A percentile compares a stretch with the other conserved stretches of the same genome.
phyloP scores from a whole-genome alignment of 2,888 invertebrate genomes.

The Xestia c-nigrum region DNA sequence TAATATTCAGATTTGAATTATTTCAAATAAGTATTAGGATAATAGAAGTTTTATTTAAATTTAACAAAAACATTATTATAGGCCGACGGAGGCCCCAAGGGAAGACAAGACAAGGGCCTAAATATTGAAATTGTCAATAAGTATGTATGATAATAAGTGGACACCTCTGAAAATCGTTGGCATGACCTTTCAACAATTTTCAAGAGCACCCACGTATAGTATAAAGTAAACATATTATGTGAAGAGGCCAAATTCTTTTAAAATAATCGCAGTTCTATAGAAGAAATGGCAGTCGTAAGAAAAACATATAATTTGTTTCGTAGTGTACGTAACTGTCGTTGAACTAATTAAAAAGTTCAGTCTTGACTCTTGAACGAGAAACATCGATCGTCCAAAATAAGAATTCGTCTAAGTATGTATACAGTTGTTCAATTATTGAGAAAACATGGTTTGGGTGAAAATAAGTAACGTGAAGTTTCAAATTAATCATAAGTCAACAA shows the following conservation, averaged over 20 bases:
- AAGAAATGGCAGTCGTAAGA: neutral
- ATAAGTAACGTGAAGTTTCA: neutral
- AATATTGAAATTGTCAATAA: constrained; percentile 26
- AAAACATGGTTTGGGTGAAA: neutral
- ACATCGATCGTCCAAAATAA: constrained; percentile 73
- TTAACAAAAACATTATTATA: neutral
- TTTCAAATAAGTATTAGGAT: neutral
- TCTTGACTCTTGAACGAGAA: constrained; percentile 76
- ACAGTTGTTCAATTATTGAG: neutral
- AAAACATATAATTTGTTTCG: constrained; percentile 11
- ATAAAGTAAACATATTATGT: neutral
- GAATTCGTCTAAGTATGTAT: constrained; percentile 29
- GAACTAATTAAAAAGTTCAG: constrained; percentile 88
- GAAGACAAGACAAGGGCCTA: constrained; percentile 20
- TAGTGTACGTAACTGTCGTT: constrained; percentile 80
- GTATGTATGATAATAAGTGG: constrained; percentile 8
- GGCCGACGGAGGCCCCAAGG: neutral
- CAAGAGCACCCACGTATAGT: neutral
- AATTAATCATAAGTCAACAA: neutral
- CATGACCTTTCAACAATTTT: neutral
- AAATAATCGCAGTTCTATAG: constrained; percentile 49
- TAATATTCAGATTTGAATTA: neutral
- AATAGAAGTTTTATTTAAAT: neutral
- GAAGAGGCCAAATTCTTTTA: constrained; percentile 66
- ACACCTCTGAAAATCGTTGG: constrained; percentile 12